Percentiles rank a stretch among this genome's conserved stretches.
Conservation (phyloP, 2,888 invertebrate genomes). For the Mesorhabditis sp. region DNA sequence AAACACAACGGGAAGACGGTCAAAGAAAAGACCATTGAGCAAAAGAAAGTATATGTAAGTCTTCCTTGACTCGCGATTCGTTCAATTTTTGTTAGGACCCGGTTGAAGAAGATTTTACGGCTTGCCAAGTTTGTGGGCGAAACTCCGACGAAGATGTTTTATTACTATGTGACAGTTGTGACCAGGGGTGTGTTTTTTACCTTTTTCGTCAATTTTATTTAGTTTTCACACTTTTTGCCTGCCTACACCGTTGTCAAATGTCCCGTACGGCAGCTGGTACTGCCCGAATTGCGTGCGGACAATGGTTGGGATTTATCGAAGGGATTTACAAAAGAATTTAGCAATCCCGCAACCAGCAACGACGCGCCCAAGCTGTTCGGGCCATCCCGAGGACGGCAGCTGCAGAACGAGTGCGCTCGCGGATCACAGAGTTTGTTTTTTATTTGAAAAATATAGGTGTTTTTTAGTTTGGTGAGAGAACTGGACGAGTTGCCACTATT, state of each 20-base stretch:
- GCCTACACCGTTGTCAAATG: not conserved
- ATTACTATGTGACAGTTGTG: not conserved
- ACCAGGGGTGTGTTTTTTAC: not conserved
- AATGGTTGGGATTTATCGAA: not conserved
- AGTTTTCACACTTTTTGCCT: slow-evolving; percentile 6
- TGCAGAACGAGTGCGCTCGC: not conserved
- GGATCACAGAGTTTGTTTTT: not conserved
- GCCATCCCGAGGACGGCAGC: not conserved
- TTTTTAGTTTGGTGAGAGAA: no score
- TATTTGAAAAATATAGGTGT: not conserved
- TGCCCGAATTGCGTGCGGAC: not conserved
- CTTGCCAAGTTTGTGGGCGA: not conserved
- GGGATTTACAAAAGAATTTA: not conserved
- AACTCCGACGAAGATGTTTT: not conserved
- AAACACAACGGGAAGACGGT: not conserved
- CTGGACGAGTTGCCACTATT: not conserved
- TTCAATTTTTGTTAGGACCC: not conserved
- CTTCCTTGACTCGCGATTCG: not conserved
- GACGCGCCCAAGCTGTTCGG: not conserved
- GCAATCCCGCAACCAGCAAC: not conserved
- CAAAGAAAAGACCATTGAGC: not conserved
- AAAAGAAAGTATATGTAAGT: not conserved
- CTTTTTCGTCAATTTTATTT: not conserved
- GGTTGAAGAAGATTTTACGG: not conserved
- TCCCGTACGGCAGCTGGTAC: not conserved